Percentiles rank a stretch among this genome's conserved stretches.
phyloP scores from a whole-genome alignment of 53 echinoderm and acorn worm genomes.

The Mesocentrotus franciscanus region DNA sequence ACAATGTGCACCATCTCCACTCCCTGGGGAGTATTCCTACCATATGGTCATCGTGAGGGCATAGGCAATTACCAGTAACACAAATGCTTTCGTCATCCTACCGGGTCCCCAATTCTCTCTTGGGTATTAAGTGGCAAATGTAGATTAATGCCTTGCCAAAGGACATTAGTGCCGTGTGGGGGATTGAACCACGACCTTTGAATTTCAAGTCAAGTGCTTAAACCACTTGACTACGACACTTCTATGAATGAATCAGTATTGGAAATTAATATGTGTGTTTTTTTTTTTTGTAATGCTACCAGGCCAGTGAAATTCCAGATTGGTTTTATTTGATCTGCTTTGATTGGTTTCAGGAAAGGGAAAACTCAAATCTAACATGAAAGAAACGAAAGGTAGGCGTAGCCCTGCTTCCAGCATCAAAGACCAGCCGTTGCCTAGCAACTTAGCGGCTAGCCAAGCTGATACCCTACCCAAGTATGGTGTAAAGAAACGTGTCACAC shows the following conservation, averaged over 20 bases:
- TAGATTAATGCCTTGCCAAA: no score
- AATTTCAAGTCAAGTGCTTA: no score
- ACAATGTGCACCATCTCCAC: no score
- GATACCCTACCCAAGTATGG: conserved; percentile 19
- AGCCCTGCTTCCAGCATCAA: conserved; percentile 52
- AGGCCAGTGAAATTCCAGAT: background rate
- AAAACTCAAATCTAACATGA: conserved; percentile 64
- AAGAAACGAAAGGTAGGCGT: conserved; percentile 40
- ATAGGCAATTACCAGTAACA: no score
- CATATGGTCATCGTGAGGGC: no score
- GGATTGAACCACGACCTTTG: no score
- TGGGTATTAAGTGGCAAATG: no score
- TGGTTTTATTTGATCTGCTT: background rate
- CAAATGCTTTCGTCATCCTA: no score
- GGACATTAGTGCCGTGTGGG: no score
- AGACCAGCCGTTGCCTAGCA: conserved; percentile 49
- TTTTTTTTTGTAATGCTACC: background rate
- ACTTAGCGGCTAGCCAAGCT: conserved; percentile 2
- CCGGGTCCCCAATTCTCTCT: no score
- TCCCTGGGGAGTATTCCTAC: no score
- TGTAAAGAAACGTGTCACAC: conserved; percentile 76
- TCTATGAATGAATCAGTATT: background rate
- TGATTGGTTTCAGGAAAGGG: conserved; percentile 66
- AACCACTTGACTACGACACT: no score
- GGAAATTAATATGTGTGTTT: background rate